Base-by-base conservation (phyloP, 2,113 vertebrate species). In the Zosterops hypoxanthus region DNA sequence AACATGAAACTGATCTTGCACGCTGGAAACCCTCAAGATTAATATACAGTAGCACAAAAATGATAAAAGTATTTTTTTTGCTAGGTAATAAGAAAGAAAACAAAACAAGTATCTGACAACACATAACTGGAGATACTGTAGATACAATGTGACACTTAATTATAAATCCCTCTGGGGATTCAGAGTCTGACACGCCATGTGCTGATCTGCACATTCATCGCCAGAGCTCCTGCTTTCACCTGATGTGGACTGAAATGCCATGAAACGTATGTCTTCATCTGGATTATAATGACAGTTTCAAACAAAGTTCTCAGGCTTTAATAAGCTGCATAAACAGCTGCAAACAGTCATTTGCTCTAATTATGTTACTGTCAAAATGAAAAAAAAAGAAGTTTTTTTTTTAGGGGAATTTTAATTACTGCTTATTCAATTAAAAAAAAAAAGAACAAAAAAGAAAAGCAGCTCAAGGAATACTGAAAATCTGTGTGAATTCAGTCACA, bases 301-400 rank as follows among this genome's bases (percentile, higher is more conserved):
- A 91, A 90, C 49, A 90, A 96, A 95, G 56, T 82, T 81, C 82
- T 90, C 91, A 92, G 55, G 76, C 41, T 90, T 70, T 78, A 95
- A 80, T 84, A 96, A 96, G 86, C 79, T 63, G 93, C 56, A 65
- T 69, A 94, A 97, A 89, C 56, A 83, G 82, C 56, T 92, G 81
- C 91, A 90, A 96, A 91, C 83, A 94, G 80, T 94, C 90, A 89
- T 95, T 96, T 83, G 53, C 76, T 96, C 71, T 91, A 77, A 92
- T 90, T 83, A 85, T 42, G 60, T 78, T 92, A 82, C 44, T 90
- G 79, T 90, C 90, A 82, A 82, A 96, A 96, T 46, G 52, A 65
- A 34, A 33, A 50, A 24, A 31, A 31, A 31, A 59, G 42, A 9
- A 2, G 1, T 36, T 36, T 6, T 29, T 69, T 61, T 21, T 79